These are phyloP conservation scores for Centropus bengalensis DNA, from an alignment of 2,113 vertebrate genomes.

Conservation along the genomic window DNA sequence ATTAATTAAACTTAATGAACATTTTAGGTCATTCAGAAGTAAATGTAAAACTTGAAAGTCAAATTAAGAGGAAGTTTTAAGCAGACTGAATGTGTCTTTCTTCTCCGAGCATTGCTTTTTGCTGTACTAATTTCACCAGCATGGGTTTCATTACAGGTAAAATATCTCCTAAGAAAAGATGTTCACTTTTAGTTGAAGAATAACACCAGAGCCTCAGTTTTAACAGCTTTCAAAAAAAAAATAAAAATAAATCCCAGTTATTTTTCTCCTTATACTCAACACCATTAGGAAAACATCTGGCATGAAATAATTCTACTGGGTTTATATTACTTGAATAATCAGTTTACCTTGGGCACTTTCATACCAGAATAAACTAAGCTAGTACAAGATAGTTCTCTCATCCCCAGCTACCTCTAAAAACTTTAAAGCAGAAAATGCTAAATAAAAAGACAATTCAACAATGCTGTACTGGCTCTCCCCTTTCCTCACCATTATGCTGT, in stretches of 20 bases:
- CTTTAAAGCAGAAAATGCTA: background rate
- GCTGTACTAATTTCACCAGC: background rate
- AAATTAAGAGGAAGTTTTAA: background rate
- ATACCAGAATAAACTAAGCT: fast-evolving
- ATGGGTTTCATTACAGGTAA: background rate
- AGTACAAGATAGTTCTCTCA: background rate
- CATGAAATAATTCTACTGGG: background rate
- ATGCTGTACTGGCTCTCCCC: background rate
- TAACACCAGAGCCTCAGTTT: background rate
- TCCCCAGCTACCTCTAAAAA: background rate
- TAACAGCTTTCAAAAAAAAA: background rate
- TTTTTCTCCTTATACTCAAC: background rate
- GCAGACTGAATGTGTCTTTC: background rate
- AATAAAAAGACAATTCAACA: fast-evolving
- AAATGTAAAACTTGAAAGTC: background rate
- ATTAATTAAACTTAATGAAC: background rate
- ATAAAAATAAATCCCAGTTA: too few relatives aligned
- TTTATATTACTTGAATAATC: background rate
- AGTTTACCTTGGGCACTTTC: background rate
- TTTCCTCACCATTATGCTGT: background rate
- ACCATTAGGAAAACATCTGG: background rate
- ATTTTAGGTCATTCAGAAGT: constrained; percentile 1
- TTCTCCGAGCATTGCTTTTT: background rate
- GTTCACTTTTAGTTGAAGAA: background rate
- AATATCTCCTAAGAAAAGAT: background rate